Conservation (phyloP, 2,888 invertebrate genomes). For the Limnephilus rhombicus region DNA sequence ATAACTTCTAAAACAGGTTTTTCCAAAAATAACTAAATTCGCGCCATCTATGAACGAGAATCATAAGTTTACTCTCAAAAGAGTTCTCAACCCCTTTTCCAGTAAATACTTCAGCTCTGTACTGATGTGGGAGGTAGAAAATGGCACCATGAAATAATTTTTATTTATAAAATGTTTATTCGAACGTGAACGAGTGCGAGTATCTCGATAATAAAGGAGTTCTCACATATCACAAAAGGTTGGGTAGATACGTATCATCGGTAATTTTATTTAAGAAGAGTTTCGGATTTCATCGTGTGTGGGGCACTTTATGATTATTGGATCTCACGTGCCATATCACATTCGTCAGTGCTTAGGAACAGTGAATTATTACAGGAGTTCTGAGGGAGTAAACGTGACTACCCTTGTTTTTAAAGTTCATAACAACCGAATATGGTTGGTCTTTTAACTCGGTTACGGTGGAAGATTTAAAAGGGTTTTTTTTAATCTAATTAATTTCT, state of each 20-base stretch:
- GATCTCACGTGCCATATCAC: not conserved
- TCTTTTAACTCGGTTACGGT: not conserved
- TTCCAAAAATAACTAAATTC: no score
- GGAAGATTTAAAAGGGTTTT: not conserved
- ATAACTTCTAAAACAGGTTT: no score
- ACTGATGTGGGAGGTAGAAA: not conserved
- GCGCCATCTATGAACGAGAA: no score
- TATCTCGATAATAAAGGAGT: not conserved
- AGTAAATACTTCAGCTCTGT: not conserved
- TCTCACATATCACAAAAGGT: not conserved
- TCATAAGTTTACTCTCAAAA: not conserved
- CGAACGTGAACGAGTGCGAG: not conserved
- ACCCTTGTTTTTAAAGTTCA: not conserved
- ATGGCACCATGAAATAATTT: not conserved
- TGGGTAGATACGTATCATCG: not conserved
- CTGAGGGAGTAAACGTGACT: not conserved
- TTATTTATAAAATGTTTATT: not conserved
- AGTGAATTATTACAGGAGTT: not conserved
- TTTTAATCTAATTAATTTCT: not conserved
- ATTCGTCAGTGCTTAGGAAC: not conserved
- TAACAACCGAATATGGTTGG: not conserved
- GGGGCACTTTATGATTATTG: not conserved
- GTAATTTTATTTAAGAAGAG: not conserved
- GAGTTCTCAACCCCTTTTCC: not conserved
- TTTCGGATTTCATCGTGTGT: not conserved